Evolutionary conservation across 2,888 invertebrate genomes (phyloP), one percentile per base, ranked within the genome.

Genomic region (Protophormia terraenovae): DNA sequence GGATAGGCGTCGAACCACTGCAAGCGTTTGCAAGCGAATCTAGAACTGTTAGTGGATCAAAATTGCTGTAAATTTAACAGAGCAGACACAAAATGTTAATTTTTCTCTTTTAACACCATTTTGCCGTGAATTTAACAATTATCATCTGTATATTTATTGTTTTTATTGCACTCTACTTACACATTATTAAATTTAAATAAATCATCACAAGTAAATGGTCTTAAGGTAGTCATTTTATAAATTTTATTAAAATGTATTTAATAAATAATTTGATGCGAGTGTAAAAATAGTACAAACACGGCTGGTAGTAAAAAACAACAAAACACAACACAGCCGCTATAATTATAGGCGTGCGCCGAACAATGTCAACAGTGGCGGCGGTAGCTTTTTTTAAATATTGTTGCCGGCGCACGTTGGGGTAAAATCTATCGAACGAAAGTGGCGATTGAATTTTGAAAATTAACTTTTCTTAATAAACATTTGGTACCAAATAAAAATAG

Each of bases 11-110:
- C n/a, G n/a, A n/a, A n/a, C n/a, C n/a, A n/a, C n/a, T n/a, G n/a
- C n/a, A n/a, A n/a, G n/a, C n/a, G n/a, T n/a, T n/a, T n/a, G n/a
- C n/a, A n/a, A n/a, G n/a, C n/a, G n/a, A n/a, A n/a, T n/a, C n/a
- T n/a, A n/a, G n/a, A n/a, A n/a, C 99, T 4, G 99, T 99, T 71
- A 99, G 93, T 0, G 98, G 98, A 93, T 99, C 99, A 91, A 99
- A 94, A 93, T 99, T 99, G 82, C 98, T 98, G 93, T 83, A 64
- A 79, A 50, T 14, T 35, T n/a, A 53, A 69, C 47, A 67, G 27
- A 78, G 45, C 53, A 81, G 3, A 64, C 38, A 53, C 35, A 77
- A 80, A 53, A 50, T 24, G 6, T 38, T 47, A 62, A 41, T 71
- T 73, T 60, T 58, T 35, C 22, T 16, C n/a, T n/a, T n/a, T n/a